Percentiles rank a stretch among this genome's conserved stretches.
Evolutionary conservation across 2,888 invertebrate species (phyloP).

Genomic region (Smittia aterrima): DNA sequence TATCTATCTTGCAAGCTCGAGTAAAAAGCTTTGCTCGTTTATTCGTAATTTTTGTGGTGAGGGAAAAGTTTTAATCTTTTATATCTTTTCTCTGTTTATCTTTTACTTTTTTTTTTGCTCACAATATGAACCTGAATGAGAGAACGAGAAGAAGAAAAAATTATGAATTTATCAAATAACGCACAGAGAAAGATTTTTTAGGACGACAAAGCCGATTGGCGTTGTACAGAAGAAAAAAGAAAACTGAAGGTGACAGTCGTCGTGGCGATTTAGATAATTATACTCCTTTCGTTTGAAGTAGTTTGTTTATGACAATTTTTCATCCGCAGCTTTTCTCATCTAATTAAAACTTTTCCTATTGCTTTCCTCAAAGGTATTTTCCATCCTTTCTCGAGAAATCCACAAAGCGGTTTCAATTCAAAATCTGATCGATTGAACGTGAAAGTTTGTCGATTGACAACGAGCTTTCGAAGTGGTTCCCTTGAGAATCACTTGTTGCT

Average conservation of each 20-base stretch:
- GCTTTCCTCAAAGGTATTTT: background rate
- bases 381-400: background rate
- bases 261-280: too few relatives aligned
- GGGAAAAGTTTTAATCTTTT: too few relatives aligned
- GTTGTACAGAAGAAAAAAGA: too few relatives aligned
- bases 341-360: background rate
- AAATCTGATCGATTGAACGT: background rate
- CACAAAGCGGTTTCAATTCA: background rate
- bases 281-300: too few relatives aligned
- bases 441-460: background rate
- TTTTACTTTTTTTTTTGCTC: background rate
- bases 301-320: background rate
- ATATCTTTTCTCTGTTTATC: background rate
- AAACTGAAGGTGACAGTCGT: too few relatives aligned
- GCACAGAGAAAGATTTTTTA: too few relatives aligned
- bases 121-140: background rate
- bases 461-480: background rate
- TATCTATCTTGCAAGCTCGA: too few relatives aligned
- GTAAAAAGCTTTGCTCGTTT: background rate
- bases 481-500: slow-evolving; percentile 31
- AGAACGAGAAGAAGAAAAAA: background rate
- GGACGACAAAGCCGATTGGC: too few relatives aligned
- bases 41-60: too few relatives aligned
- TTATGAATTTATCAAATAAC: background rate
- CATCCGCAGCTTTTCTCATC: background rate